Percentiles rank a stretch among this genome's conserved stretches.
These are phyloP conservation scores for Cepphus grylle DNA, from an alignment of 2,113 vertebrate genomes.

Conservation along the genomic window DNA sequence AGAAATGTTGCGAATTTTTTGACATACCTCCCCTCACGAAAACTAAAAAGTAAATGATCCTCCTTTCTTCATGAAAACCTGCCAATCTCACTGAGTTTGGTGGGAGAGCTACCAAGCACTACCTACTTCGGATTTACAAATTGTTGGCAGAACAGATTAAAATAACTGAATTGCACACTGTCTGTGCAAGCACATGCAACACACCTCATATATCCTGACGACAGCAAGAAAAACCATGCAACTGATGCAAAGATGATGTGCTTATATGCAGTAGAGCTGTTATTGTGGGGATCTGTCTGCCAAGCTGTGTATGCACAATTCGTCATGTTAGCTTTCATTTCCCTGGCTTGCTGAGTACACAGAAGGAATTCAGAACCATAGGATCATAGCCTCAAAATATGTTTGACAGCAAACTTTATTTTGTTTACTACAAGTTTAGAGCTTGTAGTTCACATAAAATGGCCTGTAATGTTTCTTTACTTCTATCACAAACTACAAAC, in stretches of 20 bases:
- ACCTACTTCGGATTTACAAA: background rate
- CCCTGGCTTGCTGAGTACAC: background rate
- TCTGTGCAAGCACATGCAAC: accelerated
- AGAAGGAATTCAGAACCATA: background rate
- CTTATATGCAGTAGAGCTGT: background rate
- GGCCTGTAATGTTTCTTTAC: background rate
- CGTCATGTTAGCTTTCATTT: background rate
- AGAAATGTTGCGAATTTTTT: background rate
- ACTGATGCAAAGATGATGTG: background rate
- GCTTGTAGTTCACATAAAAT: background rate
- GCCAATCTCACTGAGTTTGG: background rate
- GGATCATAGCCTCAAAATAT: background rate
- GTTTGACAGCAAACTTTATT: background rate
- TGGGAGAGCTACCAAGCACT: background rate
- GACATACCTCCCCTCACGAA: background rate
- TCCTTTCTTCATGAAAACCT: background rate
- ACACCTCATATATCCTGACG: background rate
- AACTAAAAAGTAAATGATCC: background rate
- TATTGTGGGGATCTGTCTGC: background rate
- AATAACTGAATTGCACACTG: background rate
- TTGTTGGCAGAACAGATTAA: background rate
- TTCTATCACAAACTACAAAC: background rate
- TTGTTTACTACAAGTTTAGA: background rate
- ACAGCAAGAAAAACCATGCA: background rate
- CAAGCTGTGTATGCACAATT: background rate